Evolutionary conservation across 2,797 vertebrate species (phyloP).

Genomic region (Oreochromis grahami): DNA sequence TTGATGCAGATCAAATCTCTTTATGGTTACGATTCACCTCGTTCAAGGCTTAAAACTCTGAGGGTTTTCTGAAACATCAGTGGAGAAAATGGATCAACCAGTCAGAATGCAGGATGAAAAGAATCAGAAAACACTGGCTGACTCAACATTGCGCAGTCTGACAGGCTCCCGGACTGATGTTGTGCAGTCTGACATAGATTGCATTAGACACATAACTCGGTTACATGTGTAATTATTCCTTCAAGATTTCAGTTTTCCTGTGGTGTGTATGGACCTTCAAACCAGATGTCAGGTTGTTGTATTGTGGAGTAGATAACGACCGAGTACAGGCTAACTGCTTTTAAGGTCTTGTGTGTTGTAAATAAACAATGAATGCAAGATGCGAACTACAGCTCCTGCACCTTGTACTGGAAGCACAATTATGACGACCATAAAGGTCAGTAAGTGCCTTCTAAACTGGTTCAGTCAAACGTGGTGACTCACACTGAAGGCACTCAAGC

Average conservation of each 20-base stretch:
- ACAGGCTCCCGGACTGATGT: background rate
- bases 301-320: background rate
- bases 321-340: background rate
- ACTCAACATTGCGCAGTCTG: background rate
- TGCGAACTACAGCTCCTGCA: background rate
- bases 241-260: background rate
- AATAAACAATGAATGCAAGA: background rate
- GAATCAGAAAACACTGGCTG: background rate
- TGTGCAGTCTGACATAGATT: background rate
- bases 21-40: background rate
- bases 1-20: background rate
- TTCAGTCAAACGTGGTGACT: slow-evolving; percentile 39
- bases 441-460: slow-evolving; percentile 22
- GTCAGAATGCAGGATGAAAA: background rate
- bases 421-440: background rate
- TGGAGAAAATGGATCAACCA: background rate
- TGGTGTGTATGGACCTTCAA: background rate
- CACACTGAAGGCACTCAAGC: slow-evolving; percentile 31
- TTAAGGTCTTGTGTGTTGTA: background rate
- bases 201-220: background rate
- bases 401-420: background rate
- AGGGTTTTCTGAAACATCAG: background rate
- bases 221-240: background rate
- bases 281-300: background rate
- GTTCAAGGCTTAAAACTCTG: background rate